phyloP scores from a whole-genome alignment of 2,113 vertebrate genomes.

The Axis porcinus region DNA sequence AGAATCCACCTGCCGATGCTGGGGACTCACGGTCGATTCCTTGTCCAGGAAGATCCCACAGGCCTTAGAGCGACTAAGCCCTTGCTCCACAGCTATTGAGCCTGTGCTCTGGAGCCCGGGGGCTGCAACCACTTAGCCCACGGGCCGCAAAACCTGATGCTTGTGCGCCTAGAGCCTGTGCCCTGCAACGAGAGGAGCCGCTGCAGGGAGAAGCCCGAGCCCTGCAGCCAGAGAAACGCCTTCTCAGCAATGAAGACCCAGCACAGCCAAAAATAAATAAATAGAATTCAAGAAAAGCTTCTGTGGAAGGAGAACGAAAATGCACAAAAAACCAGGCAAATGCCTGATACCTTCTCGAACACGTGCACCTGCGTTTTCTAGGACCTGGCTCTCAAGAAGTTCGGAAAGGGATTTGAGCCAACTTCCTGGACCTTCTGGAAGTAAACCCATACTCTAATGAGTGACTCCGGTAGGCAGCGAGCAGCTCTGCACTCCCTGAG shows the following conservation, averaged over 20 bases:
- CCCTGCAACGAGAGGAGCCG: accelerated
- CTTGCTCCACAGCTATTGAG: background rate
- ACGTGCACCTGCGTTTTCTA: accelerated
- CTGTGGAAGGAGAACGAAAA: background rate
- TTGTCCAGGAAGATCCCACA: background rate
- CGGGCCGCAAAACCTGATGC: accelerated
- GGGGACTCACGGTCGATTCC: background rate
- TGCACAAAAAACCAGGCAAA: background rate
- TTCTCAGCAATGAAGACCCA: background rate
- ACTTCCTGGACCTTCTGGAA: background rate
- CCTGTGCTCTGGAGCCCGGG: background rate
- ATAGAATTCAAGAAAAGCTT: background rate
- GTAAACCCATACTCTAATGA: background rate
- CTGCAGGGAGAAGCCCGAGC: background rate
- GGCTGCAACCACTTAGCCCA: background rate
- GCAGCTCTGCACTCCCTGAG: accelerated
- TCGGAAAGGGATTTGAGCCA: background rate
- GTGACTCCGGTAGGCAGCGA: accelerated
- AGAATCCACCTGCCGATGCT: background rate
- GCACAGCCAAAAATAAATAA: background rate
- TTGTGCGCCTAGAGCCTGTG: background rate
- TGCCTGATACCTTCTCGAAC: accelerated
- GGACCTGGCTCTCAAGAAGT: background rate
- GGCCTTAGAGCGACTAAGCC: background rate
- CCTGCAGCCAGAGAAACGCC: background rate